Conservation (phyloP, 2,797 vertebrate genomes). For the Crax fasciolata region DNA sequence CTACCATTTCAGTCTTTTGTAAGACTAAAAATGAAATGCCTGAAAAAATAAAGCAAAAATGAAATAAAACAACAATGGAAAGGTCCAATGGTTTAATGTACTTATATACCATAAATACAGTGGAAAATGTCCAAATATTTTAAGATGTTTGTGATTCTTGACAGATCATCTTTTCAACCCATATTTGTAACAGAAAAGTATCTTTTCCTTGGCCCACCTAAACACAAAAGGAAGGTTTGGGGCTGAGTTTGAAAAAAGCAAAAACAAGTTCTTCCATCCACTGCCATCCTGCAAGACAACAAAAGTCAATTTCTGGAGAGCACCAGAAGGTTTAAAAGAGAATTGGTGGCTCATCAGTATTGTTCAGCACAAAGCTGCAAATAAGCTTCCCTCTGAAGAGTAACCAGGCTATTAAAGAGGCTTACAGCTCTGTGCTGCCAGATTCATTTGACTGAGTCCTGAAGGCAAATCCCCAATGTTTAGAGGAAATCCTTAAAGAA, state of each 20-base stretch:
- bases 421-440: not conserved
- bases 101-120: not conserved
- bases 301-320: not conserved
- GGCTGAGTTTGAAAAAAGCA: not conserved
- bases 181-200: not conserved
- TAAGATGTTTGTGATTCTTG: not conserved
- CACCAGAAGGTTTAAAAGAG: not conserved
- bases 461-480: constrained; percentile 15
- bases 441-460: not conserved
- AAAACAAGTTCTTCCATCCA: not conserved
- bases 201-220: not conserved
- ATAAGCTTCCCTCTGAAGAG: constrained; percentile 26
- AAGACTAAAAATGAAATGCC: not conserved
- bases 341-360: constrained; percentile 24
- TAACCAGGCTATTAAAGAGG: constrained; percentile 32
- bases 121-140: not conserved
- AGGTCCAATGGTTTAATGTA: not conserved
- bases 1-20: not conserved
- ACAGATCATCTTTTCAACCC: not conserved
- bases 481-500: constrained; percentile 11
- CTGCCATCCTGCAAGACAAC: not conserved
- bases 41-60: not conserved
- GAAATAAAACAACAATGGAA: not conserved
- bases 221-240: not conserved
- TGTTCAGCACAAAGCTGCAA: not conserved